Percentiles rank a stretch among this genome's conserved stretches.
phyloP scores from a whole-genome alignment of 1,140 invertebrate genomes.

The Drosophila subpulchrella region DNA sequence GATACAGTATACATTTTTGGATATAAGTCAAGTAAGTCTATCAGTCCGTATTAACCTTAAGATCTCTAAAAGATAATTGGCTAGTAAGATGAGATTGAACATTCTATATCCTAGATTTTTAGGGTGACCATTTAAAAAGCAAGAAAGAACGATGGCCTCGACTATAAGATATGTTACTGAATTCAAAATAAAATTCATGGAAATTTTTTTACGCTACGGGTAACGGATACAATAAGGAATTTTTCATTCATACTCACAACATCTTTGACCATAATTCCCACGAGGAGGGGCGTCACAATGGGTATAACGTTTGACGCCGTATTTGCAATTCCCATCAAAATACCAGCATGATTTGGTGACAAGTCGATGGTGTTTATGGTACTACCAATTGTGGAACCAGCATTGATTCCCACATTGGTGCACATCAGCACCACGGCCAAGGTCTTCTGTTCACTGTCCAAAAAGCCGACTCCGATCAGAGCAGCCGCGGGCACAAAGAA shows the following conservation, averaged over 20 bases:
- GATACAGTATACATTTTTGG: too few relatives aligned
- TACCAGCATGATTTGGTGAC: slow-evolving; percentile 91
- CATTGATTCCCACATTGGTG: slow-evolving; percentile 90
- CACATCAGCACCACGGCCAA: slow-evolving; percentile 88
- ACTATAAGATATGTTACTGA: too few relatives aligned
- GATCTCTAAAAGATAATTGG: too few relatives aligned
- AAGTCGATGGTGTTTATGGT: slow-evolving; percentile 90
- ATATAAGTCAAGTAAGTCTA: too few relatives aligned
- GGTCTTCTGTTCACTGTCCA: slow-evolving; percentile 85
- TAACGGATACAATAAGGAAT: too few relatives aligned
- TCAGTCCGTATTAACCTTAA: too few relatives aligned
- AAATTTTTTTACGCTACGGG: too few relatives aligned
- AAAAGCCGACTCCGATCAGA: slow-evolving; percentile 87
- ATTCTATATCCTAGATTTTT: not conserved
- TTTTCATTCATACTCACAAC: slow-evolving; percentile 84
- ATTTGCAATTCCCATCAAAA: slow-evolving; percentile 89
- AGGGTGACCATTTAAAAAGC: too few relatives aligned
- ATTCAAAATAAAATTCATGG: too few relatives aligned
- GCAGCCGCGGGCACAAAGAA: slow-evolving; percentile 87
- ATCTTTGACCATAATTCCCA: slow-evolving; percentile 87
- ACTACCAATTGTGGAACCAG: slow-evolving; percentile 89
- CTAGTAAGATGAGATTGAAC: too few relatives aligned
- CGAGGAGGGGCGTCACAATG: slow-evolving; percentile 89
- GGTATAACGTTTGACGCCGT: slow-evolving; percentile 89
- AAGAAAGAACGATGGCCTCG: too few relatives aligned